Evolutionary conservation across 2,113 vertebrate genomes (phyloP), one percentile per base, ranked within the genome.

Genomic region (Pleuronectes platessa): DNA sequence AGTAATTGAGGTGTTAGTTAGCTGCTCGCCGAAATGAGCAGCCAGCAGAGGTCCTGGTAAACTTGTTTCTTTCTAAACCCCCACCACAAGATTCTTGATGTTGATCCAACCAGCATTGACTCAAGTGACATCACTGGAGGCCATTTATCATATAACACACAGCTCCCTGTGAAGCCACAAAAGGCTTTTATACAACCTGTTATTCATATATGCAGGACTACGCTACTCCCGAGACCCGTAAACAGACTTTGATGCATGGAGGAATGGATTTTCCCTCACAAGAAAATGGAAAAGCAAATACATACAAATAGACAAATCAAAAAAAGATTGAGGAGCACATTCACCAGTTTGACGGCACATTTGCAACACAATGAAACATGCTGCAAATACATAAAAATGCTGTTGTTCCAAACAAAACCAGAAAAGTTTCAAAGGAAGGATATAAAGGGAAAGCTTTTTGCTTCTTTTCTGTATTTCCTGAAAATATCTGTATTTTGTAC

Each of bases 261-360:
- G 23, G 20, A 62, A 11, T 61, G 3, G 18, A 17, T 12, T 31
- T 49, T 15, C 31, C 12, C 53, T 69, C 27, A 26, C n/a, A 24
- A 21, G 5, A 21, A 64, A 20, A 20, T 51, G 47, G 63, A 51
- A 65, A 56, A 26, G 53, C 17, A 61, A 61, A 61, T 26, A 21
- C 51, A 47, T 62, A 59, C 40, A 63, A 51, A 59, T 5, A 42
- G 20, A 61, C 17, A 77, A 70, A 61, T 18, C 18, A 56, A 27
- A 14, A 74, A 42, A 59, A 42, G 58, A 62, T 18, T 15, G 62
- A 71, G 62, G 21, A 2, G n/a, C 47, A 53, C 62, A 40, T 77
- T 75, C 9, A 42, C 69, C 65, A 68, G 47, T 74, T 67, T 78
- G 61, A 55, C 27, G 70, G 54, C 20, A 55, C 64, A 71, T 71